Conservation (phyloP, 2,888 invertebrate genomes). For the Parnassius orleans region DNA sequence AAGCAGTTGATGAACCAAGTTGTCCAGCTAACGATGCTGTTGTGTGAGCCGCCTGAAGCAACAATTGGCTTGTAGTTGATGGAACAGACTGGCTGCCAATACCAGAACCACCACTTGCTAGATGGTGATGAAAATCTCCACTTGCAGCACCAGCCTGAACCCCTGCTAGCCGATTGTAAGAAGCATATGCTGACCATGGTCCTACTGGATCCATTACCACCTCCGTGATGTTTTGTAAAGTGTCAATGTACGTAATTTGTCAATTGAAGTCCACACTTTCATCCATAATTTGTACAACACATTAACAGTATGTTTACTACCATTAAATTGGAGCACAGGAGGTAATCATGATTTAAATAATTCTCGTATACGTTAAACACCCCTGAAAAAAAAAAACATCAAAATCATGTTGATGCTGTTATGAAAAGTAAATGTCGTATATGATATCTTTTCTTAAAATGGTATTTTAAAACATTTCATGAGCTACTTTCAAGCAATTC, state of each 20-base stretch:
- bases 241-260: conserved; percentile 71
- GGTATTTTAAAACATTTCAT: conserved; percentile 10
- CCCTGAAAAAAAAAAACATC: conserved; percentile 68
- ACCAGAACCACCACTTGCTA: conserved; percentile 81
- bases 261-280: conserved; percentile 77
- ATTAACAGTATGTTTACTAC: conserved; percentile 56
- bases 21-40: conserved; percentile 83
- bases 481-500: neutral
- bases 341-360: conserved; percentile 55
- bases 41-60: conserved; percentile 84
- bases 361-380: conserved; percentile 54
- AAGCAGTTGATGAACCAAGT: conserved; percentile 82
- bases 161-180: conserved; percentile 90
- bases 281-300: conserved; percentile 76
- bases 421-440: conserved; percentile 17
- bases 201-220: conserved; percentile 93
- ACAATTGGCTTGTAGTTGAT: conserved; percentile 84
- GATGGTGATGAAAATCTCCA: conserved; percentile 85
- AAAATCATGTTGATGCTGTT: conserved; percentile 31
- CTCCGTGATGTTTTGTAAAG: conserved; percentile 67
- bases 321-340: conserved; percentile 62
- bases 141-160: conserved; percentile 85
- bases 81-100: conserved; percentile 80
- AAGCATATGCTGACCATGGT: conserved; percentile 92
- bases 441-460: conserved; percentile 1